phyloP scores from a whole-genome alignment of 2,113 vertebrate genomes.

The Pardalotus punctatus region DNA sequence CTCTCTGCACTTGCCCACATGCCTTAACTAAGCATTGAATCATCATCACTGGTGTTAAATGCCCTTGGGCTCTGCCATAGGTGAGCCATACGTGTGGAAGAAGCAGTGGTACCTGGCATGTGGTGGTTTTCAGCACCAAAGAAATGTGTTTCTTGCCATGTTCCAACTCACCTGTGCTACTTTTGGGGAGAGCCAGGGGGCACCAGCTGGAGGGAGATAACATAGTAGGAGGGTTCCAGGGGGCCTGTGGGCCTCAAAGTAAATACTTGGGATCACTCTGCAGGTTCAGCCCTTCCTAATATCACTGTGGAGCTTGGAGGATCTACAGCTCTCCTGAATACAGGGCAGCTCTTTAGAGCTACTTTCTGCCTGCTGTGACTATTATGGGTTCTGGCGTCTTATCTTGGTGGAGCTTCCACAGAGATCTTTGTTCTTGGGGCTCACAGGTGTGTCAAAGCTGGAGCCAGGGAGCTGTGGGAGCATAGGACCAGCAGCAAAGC shows the following conservation, averaged over 20 bases:
- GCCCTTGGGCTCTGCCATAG: neutral
- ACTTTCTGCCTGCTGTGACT: neutral
- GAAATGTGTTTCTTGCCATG: neutral
- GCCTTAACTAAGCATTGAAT: neutral
- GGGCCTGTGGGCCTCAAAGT: neutral
- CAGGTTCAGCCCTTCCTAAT: neutral
- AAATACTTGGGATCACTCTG: fast-evolving
- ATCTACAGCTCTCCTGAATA: neutral
- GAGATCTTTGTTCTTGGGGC: neutral
- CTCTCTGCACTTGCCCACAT: neutral
- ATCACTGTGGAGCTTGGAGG: neutral
- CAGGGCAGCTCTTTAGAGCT: neutral
- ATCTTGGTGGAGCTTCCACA: neutral
- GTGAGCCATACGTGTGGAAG: neutral
- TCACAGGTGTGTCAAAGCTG: fast-evolving
- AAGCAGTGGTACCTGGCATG: fast-evolving
- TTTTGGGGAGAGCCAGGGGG: neutral
- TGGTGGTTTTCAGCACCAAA: neutral
- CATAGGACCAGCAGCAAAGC: neutral
- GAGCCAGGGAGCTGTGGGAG: neutral
- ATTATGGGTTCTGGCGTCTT: neutral
- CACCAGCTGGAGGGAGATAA: neutral
- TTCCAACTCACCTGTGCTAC: fast-evolving
- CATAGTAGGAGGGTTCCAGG: neutral
- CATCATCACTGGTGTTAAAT: neutral